Conservation (phyloP, 2,888 invertebrate genomes). For the Archips crataeganus region DNA sequence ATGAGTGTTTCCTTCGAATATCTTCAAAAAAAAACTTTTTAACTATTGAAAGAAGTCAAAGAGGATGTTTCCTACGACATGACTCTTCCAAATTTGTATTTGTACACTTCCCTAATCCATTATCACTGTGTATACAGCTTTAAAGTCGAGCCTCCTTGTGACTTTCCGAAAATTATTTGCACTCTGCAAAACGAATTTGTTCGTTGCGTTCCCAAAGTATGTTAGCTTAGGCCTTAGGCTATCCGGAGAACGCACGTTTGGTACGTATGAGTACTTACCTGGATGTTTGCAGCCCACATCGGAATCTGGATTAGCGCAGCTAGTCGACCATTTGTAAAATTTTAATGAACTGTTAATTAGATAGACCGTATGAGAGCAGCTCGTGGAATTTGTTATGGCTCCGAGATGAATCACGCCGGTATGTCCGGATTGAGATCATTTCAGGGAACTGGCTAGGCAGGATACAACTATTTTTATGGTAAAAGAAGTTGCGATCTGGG, state of each 20-base stretch:
- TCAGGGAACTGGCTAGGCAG: slow-evolving; percentile 21
- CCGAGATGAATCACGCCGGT: slow-evolving; percentile 30
- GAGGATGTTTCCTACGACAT: background rate
- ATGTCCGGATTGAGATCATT: slow-evolving; percentile 30
- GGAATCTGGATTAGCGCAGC: slow-evolving; percentile 10
- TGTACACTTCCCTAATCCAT: slow-evolving; percentile 12
- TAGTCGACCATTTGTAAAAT: background rate
- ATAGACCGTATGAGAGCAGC: background rate
- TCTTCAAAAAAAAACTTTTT: background rate
- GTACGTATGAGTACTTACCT: slow-evolving; percentile 10
- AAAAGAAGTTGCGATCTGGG: background rate
- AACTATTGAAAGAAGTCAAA: background rate
- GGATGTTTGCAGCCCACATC: slow-evolving; percentile 22
- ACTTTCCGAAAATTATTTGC: slow-evolving; percentile 29
- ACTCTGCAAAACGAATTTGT: slow-evolving; percentile 32
- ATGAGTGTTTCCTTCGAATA: background rate
- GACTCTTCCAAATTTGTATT: slow-evolving; percentile 4
- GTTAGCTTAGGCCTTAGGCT: slow-evolving; percentile 35
- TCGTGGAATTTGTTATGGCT: slow-evolving; percentile 4
- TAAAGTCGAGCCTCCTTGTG: slow-evolving; percentile 20
- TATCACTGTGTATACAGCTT: background rate
- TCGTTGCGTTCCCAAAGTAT: slow-evolving; percentile 13
- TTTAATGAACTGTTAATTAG: slow-evolving; percentile 16
- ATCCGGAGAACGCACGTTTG: slow-evolving; percentile 4
- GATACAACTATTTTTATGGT: slow-evolving; percentile 7